These are phyloP conservation scores for Napeogenes sylphis DNA, from an alignment of 2,888 invertebrate species.

Conservation along the genomic window DNA sequence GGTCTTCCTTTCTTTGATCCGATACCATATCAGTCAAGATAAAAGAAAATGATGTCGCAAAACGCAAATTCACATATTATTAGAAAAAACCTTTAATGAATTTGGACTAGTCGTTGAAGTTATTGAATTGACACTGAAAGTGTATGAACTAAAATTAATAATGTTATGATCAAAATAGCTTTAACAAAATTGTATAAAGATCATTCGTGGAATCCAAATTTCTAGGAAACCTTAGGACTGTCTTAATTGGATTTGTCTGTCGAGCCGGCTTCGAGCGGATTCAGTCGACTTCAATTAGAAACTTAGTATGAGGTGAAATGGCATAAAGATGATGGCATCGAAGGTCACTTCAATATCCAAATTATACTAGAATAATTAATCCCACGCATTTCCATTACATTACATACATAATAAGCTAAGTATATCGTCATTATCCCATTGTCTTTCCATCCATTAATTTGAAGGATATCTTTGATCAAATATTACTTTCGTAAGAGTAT, in stretches of 20 bases:
- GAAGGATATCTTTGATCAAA: not conserved
- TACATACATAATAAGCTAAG: not conserved
- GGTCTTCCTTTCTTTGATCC: too few species aligned
- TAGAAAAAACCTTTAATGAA: too few species aligned
- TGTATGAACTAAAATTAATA: too few species aligned
- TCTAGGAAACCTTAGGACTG: constrained; percentile 25
- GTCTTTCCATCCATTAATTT: not conserved
- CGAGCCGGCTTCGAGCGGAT: constrained; percentile 24
- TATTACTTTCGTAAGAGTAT: not conserved
- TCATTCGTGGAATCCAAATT: constrained; percentile 25
- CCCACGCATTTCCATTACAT: too few species aligned
- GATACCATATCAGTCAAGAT: too few species aligned
- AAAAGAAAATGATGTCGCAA: too few species aligned
- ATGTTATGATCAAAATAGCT: too few species aligned
- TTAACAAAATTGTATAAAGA: constrained; percentile 1
- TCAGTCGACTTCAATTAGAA: constrained; percentile 19
- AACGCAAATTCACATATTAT: too few species aligned
- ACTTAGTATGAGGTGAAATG: constrained; percentile 2
- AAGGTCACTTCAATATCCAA: too few species aligned
- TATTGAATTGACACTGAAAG: too few species aligned
- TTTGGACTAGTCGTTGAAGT: too few species aligned
- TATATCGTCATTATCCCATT: not conserved
- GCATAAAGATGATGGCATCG: not conserved
- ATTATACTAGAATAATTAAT: too few species aligned
- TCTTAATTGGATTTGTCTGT: constrained; percentile 24